These are phyloP conservation scores for Paedocypris sp. DNA, from an alignment of 2,113 vertebrate species.

Conservation along the genomic window DNA sequence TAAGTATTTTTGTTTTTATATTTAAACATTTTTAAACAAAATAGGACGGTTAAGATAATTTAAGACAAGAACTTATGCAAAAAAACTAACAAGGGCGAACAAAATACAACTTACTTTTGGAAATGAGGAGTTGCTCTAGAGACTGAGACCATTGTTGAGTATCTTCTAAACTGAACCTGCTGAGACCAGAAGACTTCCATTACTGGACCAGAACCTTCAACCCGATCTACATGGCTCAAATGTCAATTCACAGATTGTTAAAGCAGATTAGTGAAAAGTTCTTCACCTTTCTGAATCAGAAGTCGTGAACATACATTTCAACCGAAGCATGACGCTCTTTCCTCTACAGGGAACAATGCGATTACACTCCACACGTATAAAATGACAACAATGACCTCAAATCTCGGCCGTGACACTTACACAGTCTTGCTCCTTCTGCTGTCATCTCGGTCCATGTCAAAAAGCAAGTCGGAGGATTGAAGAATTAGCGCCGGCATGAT, in stretches of 20 bases:
- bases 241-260: too few relatives aligned
- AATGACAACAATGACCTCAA: too few relatives aligned
- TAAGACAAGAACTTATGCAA: too few relatives aligned
- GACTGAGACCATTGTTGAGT: conserved; percentile 69
- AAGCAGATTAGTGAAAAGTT: conserved; percentile 14
- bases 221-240: too few relatives aligned
- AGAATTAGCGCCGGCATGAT: conserved; percentile 65
- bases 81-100: background rate
- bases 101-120: conserved; percentile 59
- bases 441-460: conserved; percentile 64
- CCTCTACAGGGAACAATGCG: conserved; percentile 47
- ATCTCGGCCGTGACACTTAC: too few relatives aligned
- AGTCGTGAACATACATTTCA: conserved; percentile 63
- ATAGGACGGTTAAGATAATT: too few relatives aligned
- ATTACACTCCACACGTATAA: conserved; percentile 23
- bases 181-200: conserved; percentile 39
- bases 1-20: too few relatives aligned
- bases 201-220: conserved; percentile 36
- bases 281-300: conserved; percentile 57
- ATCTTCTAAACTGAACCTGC: conserved; percentile 67
- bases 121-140: conserved; percentile 62
- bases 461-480: conserved; percentile 49
- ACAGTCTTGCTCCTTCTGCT: conserved; percentile 60
- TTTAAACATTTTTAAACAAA: too few relatives aligned
- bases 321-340: conserved; percentile 64